Evolutionary conservation across 2,888 invertebrate genomes (phyloP).

Genomic region (Sturmia bella): DNA sequence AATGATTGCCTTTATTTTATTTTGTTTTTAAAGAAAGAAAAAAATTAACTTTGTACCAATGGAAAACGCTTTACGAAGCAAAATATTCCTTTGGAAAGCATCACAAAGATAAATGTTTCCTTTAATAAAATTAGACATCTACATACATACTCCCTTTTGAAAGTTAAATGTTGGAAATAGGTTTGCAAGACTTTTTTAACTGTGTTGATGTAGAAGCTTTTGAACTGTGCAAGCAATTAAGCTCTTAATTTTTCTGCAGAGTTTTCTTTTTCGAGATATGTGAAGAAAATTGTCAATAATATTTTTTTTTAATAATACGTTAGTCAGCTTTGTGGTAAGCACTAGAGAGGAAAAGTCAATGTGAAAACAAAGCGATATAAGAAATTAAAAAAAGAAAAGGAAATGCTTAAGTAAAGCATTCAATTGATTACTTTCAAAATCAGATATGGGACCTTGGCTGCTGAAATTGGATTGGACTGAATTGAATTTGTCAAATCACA

Average conservation of each 20-base stretch:
- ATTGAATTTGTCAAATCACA: too few relatives aligned
- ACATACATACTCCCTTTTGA: conserved; percentile 3
- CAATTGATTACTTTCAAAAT: too few relatives aligned
- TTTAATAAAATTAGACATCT: conserved; percentile 49
- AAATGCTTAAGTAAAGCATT: too few relatives aligned
- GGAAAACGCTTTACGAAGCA: conserved; percentile 29
- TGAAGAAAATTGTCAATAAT: conserved; percentile 8
- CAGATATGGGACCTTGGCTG: too few relatives aligned
- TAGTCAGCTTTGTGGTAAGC: neutral
- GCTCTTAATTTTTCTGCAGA: neutral
- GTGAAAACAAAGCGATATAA: too few relatives aligned
- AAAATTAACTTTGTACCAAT: conserved; percentile 33
- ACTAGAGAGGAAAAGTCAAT: too few relatives aligned
- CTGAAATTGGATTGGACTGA: too few relatives aligned
- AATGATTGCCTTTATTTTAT: conserved; percentile 3
- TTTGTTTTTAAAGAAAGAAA: conserved; percentile 35
- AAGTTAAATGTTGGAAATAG: conserved; percentile 32
- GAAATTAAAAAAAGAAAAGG: too few relatives aligned
- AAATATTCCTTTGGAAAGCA: conserved; percentile 38
- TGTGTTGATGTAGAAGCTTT: conserved; percentile 13
- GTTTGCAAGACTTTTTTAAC: neutral
- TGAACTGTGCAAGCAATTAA: conserved; percentile 33
- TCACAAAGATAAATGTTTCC: conserved; percentile 25
- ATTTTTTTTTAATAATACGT: neutral
- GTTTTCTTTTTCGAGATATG: neutral